Evolutionary conservation across 2,888 invertebrate species (phyloP).

Genomic region (Drosophila anceps): DNA sequence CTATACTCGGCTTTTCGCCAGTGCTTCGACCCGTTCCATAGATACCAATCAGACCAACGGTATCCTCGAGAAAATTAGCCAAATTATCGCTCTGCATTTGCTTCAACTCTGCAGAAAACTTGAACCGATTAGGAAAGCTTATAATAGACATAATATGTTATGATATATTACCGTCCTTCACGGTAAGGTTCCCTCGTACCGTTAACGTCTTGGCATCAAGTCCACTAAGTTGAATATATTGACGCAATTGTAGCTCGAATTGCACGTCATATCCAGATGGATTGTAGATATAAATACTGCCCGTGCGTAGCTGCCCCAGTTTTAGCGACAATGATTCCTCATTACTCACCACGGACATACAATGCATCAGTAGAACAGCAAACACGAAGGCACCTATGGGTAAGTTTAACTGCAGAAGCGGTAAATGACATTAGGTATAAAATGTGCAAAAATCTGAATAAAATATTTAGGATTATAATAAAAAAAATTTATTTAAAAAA

Average conservation of each 20-base stretch:
- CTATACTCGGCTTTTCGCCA: conserved; percentile 64
- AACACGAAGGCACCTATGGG: conserved; percentile 69
- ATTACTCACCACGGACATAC: conserved; percentile 64
- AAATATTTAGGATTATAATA: not conserved
- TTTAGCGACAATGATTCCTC: conserved; percentile 73
- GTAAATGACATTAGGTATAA: not conserved
- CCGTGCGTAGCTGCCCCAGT: conserved; percentile 69
- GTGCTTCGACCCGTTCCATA: conserved; percentile 11
- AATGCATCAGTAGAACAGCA: conserved; percentile 77
- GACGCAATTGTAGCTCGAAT: conserved; percentile 62
- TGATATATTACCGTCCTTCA: conserved; percentile 26
- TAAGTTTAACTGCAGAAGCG: conserved; percentile 65
- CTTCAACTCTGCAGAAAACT: conserved; percentile 65
- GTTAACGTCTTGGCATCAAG: conserved; percentile 57
- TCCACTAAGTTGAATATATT: conserved; percentile 68
- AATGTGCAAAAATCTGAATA: not conserved
- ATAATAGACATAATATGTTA: not conserved
- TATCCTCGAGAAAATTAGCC: conserved; percentile 81
- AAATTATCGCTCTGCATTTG: conserved; percentile 78
- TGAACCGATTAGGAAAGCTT: not conserved
- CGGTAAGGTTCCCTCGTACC: conserved; percentile 34
- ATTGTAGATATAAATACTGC: conserved; percentile 73
- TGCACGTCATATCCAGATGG: conserved; percentile 42
- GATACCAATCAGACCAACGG: conserved; percentile 80
- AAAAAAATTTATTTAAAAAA: not conserved